Conservation (phyloP, 2,113 vertebrate species). For the Meles meles region DNA sequence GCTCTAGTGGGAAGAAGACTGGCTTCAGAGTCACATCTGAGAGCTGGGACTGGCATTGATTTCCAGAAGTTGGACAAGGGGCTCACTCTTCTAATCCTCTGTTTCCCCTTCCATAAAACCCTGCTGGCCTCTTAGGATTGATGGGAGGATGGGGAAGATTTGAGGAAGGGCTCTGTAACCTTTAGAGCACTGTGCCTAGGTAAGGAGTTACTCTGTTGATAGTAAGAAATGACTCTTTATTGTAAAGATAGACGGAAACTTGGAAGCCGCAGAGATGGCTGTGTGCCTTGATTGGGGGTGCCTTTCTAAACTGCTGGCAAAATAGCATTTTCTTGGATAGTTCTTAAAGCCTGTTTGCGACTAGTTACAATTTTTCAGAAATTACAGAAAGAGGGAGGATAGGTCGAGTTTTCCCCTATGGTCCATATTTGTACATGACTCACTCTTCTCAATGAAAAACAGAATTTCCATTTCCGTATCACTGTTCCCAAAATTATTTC, state of each 20-base stretch:
- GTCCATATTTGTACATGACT: conserved; percentile 20
- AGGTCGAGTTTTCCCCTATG: conserved; percentile 4
- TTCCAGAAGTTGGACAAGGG: not conserved
- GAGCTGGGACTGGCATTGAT: not conserved
- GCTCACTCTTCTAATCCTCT: not conserved
- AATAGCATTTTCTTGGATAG: conserved; percentile 25
- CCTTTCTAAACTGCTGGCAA: not conserved
- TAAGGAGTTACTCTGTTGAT: not conserved
- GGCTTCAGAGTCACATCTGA: not conserved
- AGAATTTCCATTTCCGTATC: not conserved
- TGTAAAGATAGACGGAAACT: not conserved
- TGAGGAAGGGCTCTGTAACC: not conserved
- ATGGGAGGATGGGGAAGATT: not conserved
- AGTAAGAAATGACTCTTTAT: not conserved
- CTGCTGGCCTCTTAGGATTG: not conserved
- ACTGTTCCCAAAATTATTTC: conserved; percentile 18
- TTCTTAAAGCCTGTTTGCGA: conserved; percentile 6
- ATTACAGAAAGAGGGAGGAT: not conserved
- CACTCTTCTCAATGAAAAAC: conserved; percentile 40
- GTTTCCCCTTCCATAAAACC: not conserved
- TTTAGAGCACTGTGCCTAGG: not conserved
- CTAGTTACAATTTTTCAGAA: not conserved
- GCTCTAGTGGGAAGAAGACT: not conserved
- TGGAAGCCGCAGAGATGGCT: not conserved
- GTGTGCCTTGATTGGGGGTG: not conserved